Evolutionary conservation across 2,113 vertebrate species (phyloP), one percentile per base, ranked within the genome.

Genomic region (Ailuropoda melanoleuca): DNA sequence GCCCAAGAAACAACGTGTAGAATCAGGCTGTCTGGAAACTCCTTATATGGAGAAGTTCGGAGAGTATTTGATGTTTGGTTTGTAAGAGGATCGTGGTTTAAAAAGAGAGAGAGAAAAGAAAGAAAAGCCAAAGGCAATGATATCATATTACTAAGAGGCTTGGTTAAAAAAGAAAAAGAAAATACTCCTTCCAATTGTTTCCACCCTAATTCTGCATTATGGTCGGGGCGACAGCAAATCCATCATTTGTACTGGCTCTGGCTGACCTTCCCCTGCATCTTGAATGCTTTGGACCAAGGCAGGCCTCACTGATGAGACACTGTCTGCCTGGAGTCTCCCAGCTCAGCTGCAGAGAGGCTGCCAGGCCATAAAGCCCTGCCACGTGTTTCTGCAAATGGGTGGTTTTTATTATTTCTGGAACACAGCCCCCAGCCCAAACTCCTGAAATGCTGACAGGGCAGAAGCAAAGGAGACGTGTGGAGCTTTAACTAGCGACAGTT

Each of bases 371-470:
- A 82, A 97, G 56, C 1, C 0, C 60, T 87, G 96, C 97, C 46
- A 1, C 0, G 0, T 95, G 78, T 94, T 95, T 91, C 26, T 93
- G 78, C 68, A 97, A 97, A 75, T 81, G 92, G 64, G 58, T 64
- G 60, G 53, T 78, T 83, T 96, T 97, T 96, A 55, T 95, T 90
- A 64, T 80, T 98, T 90, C 91, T 97, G 48, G 91, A 98, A 97
- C 3, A 0, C 81, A 90, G 78, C 87, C 98, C 80, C 60, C 34
- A 82, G 64, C 91, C 97, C 74, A 97, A 97, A 98, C 96, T 96
- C 80, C 48, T 97, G 37, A 97, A 97, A 31, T 81, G 75, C 62
- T 95, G 98, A 91, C 56, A 91, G 55, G 37, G 8, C 96, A 74
- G 88, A 97, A 97, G 95, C 96, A 97, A 78, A 97, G 97, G 92